phyloP scores from a whole-genome alignment of 2,797 vertebrate genomes.

The Poeciliopsis presidionis region DNA sequence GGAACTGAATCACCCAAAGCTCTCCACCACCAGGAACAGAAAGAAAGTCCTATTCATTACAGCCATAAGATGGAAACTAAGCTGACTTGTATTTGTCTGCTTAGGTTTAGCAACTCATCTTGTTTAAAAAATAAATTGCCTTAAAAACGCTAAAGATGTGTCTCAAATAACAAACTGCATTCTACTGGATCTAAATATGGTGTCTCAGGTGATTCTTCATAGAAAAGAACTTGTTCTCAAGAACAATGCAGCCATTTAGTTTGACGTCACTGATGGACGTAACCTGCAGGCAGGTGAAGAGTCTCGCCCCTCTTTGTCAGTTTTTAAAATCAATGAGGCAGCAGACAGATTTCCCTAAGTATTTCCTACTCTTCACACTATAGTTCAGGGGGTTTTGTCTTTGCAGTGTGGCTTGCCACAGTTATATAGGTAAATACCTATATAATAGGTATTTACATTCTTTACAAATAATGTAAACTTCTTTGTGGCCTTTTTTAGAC shows the following conservation, averaged over 20 bases:
- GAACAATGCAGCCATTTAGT: background rate
- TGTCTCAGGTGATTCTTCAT: background rate
- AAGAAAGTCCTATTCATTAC: background rate
- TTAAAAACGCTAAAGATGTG: background rate
- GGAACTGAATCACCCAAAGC: background rate
- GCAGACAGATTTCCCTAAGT: background rate
- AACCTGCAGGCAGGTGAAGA: constrained; percentile 11
- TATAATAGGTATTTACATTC: too few relatives aligned
- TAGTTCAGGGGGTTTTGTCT: background rate
- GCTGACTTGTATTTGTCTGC: background rate
- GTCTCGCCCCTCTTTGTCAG: background rate
- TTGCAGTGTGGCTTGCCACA: background rate
- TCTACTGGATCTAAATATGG: background rate
- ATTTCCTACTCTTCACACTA: background rate
- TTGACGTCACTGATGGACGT: background rate
- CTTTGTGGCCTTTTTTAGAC: background rate
- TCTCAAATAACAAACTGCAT: background rate
- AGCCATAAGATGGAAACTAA: background rate
- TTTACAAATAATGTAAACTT: background rate
- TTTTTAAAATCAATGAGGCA: background rate
- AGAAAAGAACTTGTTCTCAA: background rate
- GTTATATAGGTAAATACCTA: too few relatives aligned
- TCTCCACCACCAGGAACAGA: constrained; percentile 1
- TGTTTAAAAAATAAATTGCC: background rate
- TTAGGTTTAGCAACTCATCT: background rate